Base-by-base conservation (phyloP, 2,113 vertebrate species). In the Barbus barbus region DNA sequence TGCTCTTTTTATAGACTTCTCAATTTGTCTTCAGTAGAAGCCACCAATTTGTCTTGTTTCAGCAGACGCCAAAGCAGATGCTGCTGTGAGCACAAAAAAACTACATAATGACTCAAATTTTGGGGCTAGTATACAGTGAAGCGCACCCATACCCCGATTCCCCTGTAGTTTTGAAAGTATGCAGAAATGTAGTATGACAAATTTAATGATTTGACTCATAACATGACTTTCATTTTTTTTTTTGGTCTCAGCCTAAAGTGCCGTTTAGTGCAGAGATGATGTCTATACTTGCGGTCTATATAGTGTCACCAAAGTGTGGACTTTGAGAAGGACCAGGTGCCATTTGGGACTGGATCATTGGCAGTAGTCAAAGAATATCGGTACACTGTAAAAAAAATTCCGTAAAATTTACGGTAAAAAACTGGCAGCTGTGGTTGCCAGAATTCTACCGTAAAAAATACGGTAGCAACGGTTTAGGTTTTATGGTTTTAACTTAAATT, bases 61-160 rank as follows among this genome's bases (percentile, higher is more conserved):
- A 61, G 77, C 56, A 79, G 77, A 79, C 9, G 56, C 77, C 56
- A 44, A 63, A 79, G 38, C 77, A 61, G 36, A 79, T 79, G 77
- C 36, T 26, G 36, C 51, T 60, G 36, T 58, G 2, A 78, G 53
- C 7, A 78, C 7, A 16, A 79, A 78, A 36, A 79, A 79, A 61
- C 77, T 3, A 79, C 56, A 79, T 63, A 79, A 79, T 79, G 24
- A 79, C 36, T 79, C 56, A 61, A 61, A 20, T 44, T 61, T 28
- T 26, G 56, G 14, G 56, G 8, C 33, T 78, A 22, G n/a, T n/a
- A 26, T 78, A 60, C 24, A 44, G 12, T 61, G 13, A 4, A 78
- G 36, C 1, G 2, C 24, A n/a, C 13, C 36, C 33, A 26, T 11
- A 41, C 33, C 26, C 9, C 0, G 20, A 22, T 38, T 60, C 33